Evolutionary conservation across 2,888 invertebrate genomes (phyloP).

Genomic region (Leuctra nigra): DNA sequence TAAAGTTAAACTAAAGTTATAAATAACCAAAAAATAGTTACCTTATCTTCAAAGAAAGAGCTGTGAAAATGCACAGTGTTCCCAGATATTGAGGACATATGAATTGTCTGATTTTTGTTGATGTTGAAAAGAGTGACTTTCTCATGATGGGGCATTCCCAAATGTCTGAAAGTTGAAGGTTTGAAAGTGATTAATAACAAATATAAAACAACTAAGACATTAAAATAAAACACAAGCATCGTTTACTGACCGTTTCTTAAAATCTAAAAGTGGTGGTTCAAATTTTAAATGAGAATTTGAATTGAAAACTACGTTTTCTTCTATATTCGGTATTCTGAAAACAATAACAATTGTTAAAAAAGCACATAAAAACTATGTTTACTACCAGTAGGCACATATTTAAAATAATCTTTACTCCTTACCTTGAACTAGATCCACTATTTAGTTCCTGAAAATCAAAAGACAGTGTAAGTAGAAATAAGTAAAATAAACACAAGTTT

Average conservation of each 20-base stretch:
- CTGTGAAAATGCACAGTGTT: constrained; percentile 94
- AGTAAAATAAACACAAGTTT: too few species aligned
- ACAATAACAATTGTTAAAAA: constrained; percentile 1
- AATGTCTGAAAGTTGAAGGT: constrained; percentile 62
- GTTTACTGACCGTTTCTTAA: constrained; percentile 56
- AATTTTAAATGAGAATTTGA: constrained; percentile 46
- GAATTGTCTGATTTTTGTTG: constrained; percentile 78
- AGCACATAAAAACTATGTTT: background rate
- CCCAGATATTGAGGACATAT: constrained; percentile 90
- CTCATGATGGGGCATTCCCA: constrained; percentile 82
- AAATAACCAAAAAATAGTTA: too few species aligned
- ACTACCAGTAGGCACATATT: background rate
- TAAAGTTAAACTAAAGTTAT: too few species aligned
- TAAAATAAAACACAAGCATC: background rate
- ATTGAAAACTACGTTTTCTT: constrained; percentile 26
- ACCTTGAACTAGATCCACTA: constrained; percentile 20
- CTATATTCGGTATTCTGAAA: constrained; percentile 27
- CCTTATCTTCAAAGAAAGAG: constrained; percentile 94
- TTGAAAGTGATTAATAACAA: background rate
- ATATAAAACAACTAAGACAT: background rate
- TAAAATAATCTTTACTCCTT: constrained; percentile 5
- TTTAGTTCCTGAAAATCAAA: constrained; percentile 28
- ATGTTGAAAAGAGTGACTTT: constrained; percentile 83
- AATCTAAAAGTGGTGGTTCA: constrained; percentile 61
- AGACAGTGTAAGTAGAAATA: background rate